Evolutionary conservation across 2,113 vertebrate species (phyloP).

Genomic region (Psophia crepitans): DNA sequence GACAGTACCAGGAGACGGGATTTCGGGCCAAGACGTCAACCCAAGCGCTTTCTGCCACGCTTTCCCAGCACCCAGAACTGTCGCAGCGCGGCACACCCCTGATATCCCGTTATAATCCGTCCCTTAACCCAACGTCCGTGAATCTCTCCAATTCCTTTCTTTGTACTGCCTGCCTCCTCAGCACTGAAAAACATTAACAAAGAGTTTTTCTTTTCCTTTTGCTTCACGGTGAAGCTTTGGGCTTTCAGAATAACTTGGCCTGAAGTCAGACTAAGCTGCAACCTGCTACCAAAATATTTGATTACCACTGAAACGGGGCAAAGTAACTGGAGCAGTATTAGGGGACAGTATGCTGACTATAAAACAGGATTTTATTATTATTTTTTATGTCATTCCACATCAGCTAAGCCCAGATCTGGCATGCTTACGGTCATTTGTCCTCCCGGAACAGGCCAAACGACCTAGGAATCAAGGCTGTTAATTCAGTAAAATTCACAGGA

Average conservation of each 20-base stretch:
- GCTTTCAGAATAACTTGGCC: background rate
- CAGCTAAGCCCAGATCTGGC: background rate
- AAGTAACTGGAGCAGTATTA: background rate
- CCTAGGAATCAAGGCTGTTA: background rate
- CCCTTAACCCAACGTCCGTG: fast-evolving
- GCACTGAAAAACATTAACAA: background rate
- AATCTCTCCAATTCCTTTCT: background rate
- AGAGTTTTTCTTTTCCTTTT: background rate
- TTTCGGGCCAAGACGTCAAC: fast-evolving
- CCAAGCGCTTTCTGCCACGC: fast-evolving
- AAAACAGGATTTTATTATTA: background rate
- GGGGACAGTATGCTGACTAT: fast-evolving
- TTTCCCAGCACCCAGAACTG: background rate
- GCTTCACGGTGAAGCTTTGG: background rate
- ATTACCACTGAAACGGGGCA: background rate
- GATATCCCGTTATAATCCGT: background rate
- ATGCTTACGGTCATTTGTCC: background rate
- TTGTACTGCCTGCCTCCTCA: background rate
- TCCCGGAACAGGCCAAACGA: background rate
- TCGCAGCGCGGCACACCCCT: background rate
- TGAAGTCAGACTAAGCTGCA: background rate
- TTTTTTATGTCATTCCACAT: background rate
- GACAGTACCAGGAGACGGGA: background rate
- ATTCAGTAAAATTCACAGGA: background rate
- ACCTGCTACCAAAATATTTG: background rate